phyloP scores from a whole-genome alignment of 2,113 vertebrate genomes.

The Xenopus tropicalis region UCB_Xtro_10.0 CM004449.2:132919001-132919500 shows the following conservation, averaged over 20 bases:
- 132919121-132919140: neutral
- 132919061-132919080: no score
- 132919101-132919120: no score
- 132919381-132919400: conserved; percentile 75
- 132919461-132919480: conserved; percentile 57
- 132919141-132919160: conserved; percentile 79
- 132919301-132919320: conserved; percentile 79
- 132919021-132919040: no score
- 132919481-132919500: conserved; percentile 50
- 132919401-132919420: conserved; percentile 56
- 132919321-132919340: conserved; percentile 74
- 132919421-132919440: no score
- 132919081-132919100: no score
- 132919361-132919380: conserved; percentile 72
- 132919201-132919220: conserved; percentile 79
- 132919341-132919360: conserved; percentile 76
- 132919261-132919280: conserved; percentile 76
- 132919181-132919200: conserved; percentile 80
- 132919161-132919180: conserved; percentile 82
- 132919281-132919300: conserved; percentile 77
- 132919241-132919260: conserved; percentile 72
- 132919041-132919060: no score
- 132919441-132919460: neutral
- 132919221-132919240: conserved; percentile 72
- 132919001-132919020: no score